A percentile compares a stretch with the other conserved stretches of the same genome.
Evolutionary conservation across 1,140 invertebrate genomes (phyloP).

Genomic region (Neotoxoptera formosana): DNA sequence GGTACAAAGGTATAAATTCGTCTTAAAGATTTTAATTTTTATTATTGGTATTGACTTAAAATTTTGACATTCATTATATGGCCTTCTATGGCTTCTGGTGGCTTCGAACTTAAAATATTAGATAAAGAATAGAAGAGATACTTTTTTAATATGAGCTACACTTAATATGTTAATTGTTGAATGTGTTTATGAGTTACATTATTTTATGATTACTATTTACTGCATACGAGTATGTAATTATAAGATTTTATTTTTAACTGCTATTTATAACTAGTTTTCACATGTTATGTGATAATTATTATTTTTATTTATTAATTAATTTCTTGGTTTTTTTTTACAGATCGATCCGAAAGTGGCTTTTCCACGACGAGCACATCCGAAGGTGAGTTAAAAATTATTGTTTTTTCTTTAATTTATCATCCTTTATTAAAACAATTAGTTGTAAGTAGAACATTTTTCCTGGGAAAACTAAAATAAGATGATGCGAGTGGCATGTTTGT

Average conservation of each 20-base stretch:
- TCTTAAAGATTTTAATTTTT: neutral
- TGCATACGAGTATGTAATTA: neutral
- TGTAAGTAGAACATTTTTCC: neutral
- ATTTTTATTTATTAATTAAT: neutral
- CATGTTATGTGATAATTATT: neutral
- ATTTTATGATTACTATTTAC: neutral
- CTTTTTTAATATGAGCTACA: neutral
- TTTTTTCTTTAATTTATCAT: neutral
- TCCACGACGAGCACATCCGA: conserved; percentile 97
- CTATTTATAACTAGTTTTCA: no score
- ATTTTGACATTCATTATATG: neutral
- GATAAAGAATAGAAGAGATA: neutral
- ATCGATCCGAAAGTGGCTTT: conserved; percentile 99
- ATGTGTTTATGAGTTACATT: neutral
- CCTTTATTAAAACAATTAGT: neutral
- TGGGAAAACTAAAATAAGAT: neutral
- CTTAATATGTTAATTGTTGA: neutral
- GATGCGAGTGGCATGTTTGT: neutral
- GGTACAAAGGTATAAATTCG: neutral
- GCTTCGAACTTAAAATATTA: neutral
- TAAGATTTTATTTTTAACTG: neutral
- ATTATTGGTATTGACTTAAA: neutral
- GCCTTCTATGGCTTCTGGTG: neutral
- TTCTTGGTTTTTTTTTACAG: conserved; percentile 69
- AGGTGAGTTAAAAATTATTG: conserved; percentile 71